Evolutionary conservation across 2,888 invertebrate species (phyloP).

Genomic region (Melikaiella ostensackeni): DNA sequence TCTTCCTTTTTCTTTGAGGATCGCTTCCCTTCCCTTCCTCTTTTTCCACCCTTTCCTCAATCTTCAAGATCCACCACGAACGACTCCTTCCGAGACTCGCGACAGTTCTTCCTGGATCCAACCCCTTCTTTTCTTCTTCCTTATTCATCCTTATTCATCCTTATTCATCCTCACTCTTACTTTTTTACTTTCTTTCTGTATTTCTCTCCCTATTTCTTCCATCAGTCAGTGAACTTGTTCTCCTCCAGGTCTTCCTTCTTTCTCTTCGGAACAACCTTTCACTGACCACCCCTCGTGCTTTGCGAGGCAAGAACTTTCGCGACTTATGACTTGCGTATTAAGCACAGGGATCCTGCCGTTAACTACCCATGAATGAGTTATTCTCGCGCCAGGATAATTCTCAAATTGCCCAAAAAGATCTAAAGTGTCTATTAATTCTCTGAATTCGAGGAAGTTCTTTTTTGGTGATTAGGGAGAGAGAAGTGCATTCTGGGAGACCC

Average conservation of each 20-base stretch:
- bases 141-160: not conserved
- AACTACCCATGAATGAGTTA: conserved; percentile 77
- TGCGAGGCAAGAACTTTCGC: conserved; percentile 52
- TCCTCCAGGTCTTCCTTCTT: not conserved
- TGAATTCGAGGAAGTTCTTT: not conserved
- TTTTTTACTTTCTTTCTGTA: not conserved
- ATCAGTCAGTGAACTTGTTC: not conserved
- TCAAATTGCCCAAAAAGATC: conserved; percentile 63
- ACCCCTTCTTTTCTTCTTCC: not conserved
- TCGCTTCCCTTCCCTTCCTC: conserved; percentile 40
- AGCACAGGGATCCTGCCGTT: conserved; percentile 65
- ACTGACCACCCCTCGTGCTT: conserved; percentile 30
- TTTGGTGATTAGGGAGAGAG: not conserved
- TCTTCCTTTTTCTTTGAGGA: conserved; percentile 46
- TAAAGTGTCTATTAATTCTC: conserved; percentile 34
- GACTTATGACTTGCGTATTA: conserved; percentile 73
- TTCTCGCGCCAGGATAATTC: conserved; percentile 63
- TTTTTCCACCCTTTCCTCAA: conserved; percentile 27
- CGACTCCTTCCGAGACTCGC: conserved; percentile 17
- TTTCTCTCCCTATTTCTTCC: not conserved
- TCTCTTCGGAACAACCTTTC: conserved; percentile 15
- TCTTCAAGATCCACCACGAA: conserved; percentile 17
- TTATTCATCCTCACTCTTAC: too few species aligned
- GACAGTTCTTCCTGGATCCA: not conserved
- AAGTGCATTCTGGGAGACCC: not conserved